These are phyloP conservation scores for Hydrozoanthus tunicans DNA, from an alignment of 64 coral and sea anemone genomes.

Conservation along the genomic window DNA sequence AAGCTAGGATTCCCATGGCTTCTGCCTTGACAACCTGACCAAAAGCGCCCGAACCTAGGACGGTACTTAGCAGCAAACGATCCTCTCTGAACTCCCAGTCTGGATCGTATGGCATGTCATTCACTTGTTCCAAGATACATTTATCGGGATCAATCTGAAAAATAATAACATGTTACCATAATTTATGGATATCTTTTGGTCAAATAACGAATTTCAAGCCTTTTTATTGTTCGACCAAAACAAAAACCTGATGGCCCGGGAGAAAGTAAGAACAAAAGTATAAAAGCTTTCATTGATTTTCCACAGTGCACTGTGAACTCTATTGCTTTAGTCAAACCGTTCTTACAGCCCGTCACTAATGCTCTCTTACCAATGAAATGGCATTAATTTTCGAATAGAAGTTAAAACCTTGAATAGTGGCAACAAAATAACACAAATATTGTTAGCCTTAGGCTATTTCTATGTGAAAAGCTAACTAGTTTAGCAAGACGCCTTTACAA, in stretches of 20 bases:
- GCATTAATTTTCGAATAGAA: not conserved
- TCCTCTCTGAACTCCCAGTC: slow-evolving; percentile 78
- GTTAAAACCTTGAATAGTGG: no score
- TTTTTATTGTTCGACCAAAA: no score
- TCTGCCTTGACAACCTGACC: slow-evolving; percentile 77
- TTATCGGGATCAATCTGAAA: slow-evolving; percentile 63
- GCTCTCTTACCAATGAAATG: no score
- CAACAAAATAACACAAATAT: no score
- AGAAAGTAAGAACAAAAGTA: no score
- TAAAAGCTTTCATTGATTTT: no score
- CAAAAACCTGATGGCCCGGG: no score
- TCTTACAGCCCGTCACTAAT: no score
- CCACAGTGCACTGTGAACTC: no score
- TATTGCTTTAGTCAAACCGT: no score
- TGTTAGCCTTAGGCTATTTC: no score
- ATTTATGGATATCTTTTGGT: not conserved
- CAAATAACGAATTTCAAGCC: no score
- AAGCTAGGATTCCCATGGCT: slow-evolving; percentile 74
- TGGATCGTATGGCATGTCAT: slow-evolving; percentile 68
- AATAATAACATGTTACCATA: not conserved
- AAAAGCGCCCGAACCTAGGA: slow-evolving; percentile 76
- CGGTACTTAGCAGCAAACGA: slow-evolving; percentile 45
- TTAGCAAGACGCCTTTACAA: not conserved
- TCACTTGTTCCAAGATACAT: slow-evolving; percentile 56
- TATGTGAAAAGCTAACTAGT: not conserved